phyloP scores from a whole-genome alignment of 2,888 invertebrate species.

The Eueremaeus valkanovi region DNA sequence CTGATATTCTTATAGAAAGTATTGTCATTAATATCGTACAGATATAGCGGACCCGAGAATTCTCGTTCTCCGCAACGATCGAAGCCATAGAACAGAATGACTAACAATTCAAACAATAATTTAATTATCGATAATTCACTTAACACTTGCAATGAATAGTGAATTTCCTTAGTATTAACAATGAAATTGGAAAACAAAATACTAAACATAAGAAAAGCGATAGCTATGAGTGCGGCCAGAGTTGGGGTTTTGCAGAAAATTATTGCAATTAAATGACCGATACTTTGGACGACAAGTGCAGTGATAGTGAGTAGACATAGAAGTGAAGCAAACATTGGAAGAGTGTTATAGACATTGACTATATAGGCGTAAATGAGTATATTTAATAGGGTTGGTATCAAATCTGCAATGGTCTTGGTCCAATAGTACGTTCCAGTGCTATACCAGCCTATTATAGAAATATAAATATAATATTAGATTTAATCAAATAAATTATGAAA shows the following conservation, averaged over 20 bases:
- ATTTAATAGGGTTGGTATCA: conserved; percentile 19
- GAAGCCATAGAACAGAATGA: conserved; percentile 20
- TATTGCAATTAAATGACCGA: conserved; percentile 4
- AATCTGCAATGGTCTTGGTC: not conserved
- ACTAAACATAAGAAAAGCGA: not conserved
- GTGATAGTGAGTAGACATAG: not conserved
- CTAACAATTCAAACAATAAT: not conserved
- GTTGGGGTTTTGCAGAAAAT: not conserved
- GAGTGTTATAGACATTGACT: not conserved
- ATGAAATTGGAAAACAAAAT: not conserved
- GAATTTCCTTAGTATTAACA: not conserved
- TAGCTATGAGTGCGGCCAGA: not conserved
- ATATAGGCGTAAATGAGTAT: not conserved
- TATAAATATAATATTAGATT: not conserved
- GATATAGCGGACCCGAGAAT: not conserved
- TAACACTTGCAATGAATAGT: not conserved
- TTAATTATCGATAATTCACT: not conserved
- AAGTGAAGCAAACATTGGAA: not conserved
- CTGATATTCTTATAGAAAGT: not conserved
- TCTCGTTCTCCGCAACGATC: conserved; percentile 11
- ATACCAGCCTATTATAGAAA: conserved; percentile 17
- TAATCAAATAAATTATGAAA: no score
- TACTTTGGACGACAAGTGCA: not conserved
- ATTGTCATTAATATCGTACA: not conserved
- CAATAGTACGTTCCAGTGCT: conserved; percentile 22